Evolutionary conservation across 2,797 vertebrate species (phyloP).

Genomic region (Falco rusticolus): DNA sequence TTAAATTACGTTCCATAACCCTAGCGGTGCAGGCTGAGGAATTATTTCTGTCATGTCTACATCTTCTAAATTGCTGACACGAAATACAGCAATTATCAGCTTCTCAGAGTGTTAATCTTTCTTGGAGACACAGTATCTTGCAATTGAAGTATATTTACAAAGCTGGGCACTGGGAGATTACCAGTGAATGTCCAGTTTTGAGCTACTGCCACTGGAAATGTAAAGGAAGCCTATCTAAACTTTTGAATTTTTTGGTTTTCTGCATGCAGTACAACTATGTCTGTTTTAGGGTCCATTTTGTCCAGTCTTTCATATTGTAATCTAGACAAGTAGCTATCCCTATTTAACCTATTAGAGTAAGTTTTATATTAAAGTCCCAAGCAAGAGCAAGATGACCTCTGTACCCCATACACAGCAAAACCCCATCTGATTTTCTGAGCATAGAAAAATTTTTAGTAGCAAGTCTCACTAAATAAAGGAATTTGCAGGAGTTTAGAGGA

Average conservation of each 20-base stretch:
- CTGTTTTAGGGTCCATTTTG: background rate
- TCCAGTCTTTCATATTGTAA: background rate
- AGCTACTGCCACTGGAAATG: background rate
- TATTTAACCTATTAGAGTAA: background rate
- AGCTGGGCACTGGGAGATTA: background rate
- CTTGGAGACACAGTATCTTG: background rate
- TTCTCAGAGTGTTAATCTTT: background rate
- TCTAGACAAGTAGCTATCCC: background rate
- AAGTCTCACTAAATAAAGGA: background rate
- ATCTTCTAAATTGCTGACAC: background rate
- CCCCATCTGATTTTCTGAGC: background rate
- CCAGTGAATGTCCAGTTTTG: background rate
- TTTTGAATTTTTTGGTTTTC: background rate
- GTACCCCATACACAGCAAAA: background rate
- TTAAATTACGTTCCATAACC: background rate
- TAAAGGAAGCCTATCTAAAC: background rate
- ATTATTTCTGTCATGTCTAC: background rate
- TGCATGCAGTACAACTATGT: background rate
- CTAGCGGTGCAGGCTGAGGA: background rate
- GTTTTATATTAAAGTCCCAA: background rate
- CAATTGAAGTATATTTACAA: background rate
- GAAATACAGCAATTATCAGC: background rate
- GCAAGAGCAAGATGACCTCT: background rate
- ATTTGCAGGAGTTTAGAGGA: background rate
- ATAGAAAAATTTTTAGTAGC: background rate